Base-by-base conservation (phyloP, 2,888 invertebrate genomes). In the Petrophora chlorosata region DNA sequence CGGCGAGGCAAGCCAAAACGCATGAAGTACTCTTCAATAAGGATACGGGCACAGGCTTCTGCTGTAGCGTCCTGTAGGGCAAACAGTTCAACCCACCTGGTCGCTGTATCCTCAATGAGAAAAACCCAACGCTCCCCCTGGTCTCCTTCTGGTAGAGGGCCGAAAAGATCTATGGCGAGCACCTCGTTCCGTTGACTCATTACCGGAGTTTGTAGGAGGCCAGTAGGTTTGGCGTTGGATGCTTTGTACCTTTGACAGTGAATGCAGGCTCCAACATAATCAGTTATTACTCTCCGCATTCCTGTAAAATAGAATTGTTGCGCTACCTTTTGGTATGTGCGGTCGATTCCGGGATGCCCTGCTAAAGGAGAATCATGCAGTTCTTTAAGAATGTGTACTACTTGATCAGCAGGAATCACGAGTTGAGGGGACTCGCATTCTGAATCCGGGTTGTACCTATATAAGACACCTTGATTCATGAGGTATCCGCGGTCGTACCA, bases 111-210 rank as follows among this genome's bases (percentile, higher is more conserved):
- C 41, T 63, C 64, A 1, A 62, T 44, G 2, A 59, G 10, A 0
- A 60, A 33, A 0, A 61, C 42, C 58, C 60, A 60, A n/a, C n/a
- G n/a, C 10, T 28, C 34, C 22, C 62, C 48, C 0, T 61, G 59
- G 3, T 34, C 15, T 0, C 36, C 32, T 1, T 54, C 51, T 3
- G 63, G 59, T 0, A 62, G 40, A 0, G 61, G 66, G 1, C 61
- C 62, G 25, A 65, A 67, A 0, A 63, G 33, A 26, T 67, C 61
- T 0, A 65, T 52, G 0, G 64, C 63, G 0, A 65, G 13, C 3
- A 61, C 56, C 22, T 59, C 54, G 7, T 3, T 7, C 1, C 42
- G 17, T 15, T 41, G 30, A 5, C n/a, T 30, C 3, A 30, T 1
- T 8, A 30, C 22, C 1, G 56, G 45, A 3, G 40, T 49, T 16